Evolutionary conservation across 2,113 vertebrate species (phyloP), one percentile per base, ranked within the genome.

Genomic region (Hymenochirus boettgeri): DNA sequence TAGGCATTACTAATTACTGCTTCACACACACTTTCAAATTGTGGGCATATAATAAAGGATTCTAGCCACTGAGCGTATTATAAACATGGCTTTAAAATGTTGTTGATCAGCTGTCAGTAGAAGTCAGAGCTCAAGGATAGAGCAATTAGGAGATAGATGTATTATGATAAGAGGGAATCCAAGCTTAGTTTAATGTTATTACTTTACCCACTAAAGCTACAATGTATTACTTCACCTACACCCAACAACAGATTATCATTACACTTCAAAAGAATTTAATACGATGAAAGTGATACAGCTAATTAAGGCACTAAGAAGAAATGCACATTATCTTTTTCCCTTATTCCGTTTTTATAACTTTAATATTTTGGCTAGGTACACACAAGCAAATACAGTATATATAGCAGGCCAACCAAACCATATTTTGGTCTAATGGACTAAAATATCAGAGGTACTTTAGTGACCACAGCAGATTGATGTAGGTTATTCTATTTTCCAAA

Each of bases 91-190:
- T 56, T 67, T 67, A 56, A 25, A 51, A 9, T 58, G 55, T 59
- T 52, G 42, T 66, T 51, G 22, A 29, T 51, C 35, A 26, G 23
- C 22, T 58, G 35, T 67, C 22, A 52, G 51, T 67, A 39, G n/a
- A 35, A 39, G 56, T 21, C 64, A 67, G 45, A 67, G 55, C 55
- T 59, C 64, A 67, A 67, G 64, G 64, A 58, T 37, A 50, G 22
- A 22, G 46, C 55, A 67, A 67, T 67, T 59, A 67, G 19, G 55
- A 18, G 42, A 51, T 59, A 42, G 22, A 27, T 25, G 46, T 19
- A 67, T 42, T 51, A 58, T 59, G 64, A 59, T 58, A 67, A 67
- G 22, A 59, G 22, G 29, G 56, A 33, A 25, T 67, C 64, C 47
- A 39, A 50, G 39, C 64, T 35, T 66, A 55, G 57, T 66, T 58